A percentile compares a stretch with the other conserved stretches of the same genome.
Conservation (phyloP, 2,113 vertebrate genomes). For the Charina bottae region DNA sequence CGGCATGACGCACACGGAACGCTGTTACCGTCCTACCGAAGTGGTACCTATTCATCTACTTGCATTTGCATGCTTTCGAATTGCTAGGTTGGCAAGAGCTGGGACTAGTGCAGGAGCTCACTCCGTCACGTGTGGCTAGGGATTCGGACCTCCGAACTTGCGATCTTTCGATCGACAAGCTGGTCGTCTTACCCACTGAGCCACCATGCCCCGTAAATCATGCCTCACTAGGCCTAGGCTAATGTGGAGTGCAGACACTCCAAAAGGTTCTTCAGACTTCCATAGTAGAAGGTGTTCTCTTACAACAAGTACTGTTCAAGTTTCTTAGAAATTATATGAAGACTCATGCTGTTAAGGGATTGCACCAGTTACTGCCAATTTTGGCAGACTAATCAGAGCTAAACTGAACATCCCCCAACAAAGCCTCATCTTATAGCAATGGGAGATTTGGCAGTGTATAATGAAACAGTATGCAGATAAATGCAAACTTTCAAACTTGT, state of each 20-base stretch:
- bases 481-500: background rate
- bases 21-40: no score
- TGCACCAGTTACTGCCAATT: background rate
- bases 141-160: no score
- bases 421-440: background rate
- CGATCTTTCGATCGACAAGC: no score
- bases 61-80: no score
- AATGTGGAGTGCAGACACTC: background rate
- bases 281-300: background rate
- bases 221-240: background rate
- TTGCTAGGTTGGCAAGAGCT: no score
- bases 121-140: no score
- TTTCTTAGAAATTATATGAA: background rate
- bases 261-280: background rate
- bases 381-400: background rate
- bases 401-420: background rate
- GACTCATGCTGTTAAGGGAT: background rate
- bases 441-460: background rate
- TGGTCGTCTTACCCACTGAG: no score
- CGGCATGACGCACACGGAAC: no score
- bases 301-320: background rate
- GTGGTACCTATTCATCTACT: no score
- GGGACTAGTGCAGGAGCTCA: no score
- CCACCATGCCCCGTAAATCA: no score
- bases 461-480: background rate